Evolutionary conservation across 2,888 invertebrate genomes (phyloP), one percentile per base, ranked within the genome.

Genomic region (Latrodectus hesperus): DNA sequence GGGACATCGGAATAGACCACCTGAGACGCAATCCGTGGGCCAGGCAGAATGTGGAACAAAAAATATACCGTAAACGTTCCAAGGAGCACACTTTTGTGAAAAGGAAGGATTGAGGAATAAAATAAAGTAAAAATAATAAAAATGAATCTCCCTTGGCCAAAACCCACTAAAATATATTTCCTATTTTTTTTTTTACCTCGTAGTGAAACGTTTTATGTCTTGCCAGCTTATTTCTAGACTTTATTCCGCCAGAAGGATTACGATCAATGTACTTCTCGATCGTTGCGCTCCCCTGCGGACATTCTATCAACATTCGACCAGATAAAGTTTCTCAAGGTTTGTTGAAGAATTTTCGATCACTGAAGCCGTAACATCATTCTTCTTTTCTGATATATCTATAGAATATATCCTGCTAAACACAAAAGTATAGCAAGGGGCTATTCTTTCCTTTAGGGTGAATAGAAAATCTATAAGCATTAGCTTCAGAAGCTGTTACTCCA

Each of bases 181-280:
- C 64, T 65, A 51, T 70, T 38, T 22, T 82, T 82, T 52, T 74
- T 82, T 82, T 75, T 65, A 65, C 75, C 10, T 38, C 38, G 38
- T n/a, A 60, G n/a, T 75, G 74, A 51, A 82, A 60, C 82, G 82
- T 82, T 82, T 82, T 82, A 82, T 75, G 82, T 75, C 82, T 75
- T 64, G 75, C 75, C 82, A 70, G 82, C 75, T 75, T 81, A 82
- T 82, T 82, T 75, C 68, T 68, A 22, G 82, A 82, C 74, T 82
- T 82, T 82, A 82, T 82, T 82, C 64, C 82, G 49, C 52, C 14
- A 80, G 49, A 12, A 14, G 26, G n/a, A 38, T 65, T 53, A n/a
- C 68, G 82, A 82, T 82, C 75, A 82, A 75, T 82, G 82, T 75
- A n/a, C 60, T 38, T 38, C 38, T 76, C 75, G 75, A 75, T 75